These are phyloP conservation scores for Cyclophora albipunctata DNA, from an alignment of 2,888 invertebrate species.

Conservation along the genomic window DNA sequence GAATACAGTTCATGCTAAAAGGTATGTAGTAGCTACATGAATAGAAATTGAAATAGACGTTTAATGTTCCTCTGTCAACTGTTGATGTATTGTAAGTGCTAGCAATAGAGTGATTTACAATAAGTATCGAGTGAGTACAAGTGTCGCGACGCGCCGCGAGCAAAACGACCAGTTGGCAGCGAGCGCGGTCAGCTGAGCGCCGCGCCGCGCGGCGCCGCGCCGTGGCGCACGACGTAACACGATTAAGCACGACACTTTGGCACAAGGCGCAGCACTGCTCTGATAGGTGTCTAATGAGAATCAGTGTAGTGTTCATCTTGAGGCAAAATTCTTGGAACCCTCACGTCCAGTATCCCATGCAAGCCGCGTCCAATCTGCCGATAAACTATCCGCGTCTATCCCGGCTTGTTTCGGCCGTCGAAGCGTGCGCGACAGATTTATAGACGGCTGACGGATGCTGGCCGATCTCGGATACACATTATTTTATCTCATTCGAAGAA, in stretches of 20 bases:
- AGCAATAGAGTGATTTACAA: background rate
- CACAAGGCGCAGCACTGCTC: background rate
- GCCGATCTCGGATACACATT: constrained; percentile 24
- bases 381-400: constrained; percentile 30
- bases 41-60: no score
- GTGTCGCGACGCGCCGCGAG: constrained; percentile 1
- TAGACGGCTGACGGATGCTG: constrained; percentile 35
- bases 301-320: background rate
- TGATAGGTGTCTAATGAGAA: background rate
- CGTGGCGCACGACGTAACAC: constrained; percentile 23
- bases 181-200: constrained; percentile 13
- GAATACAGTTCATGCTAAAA: no score
- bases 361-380: background rate
- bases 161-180: background rate
- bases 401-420: constrained; percentile 26
- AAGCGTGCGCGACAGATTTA: constrained; percentile 50
- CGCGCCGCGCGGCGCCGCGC: constrained; percentile 17
- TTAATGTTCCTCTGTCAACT: background rate
- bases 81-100: constrained; percentile 16
- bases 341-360: background rate
- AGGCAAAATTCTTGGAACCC: background rate
- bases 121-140: constrained; percentile 4
- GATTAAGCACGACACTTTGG: constrained; percentile 15
- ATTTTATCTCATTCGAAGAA: constrained; percentile 38
- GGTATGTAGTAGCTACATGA: no score